These are phyloP conservation scores for Orchesellides sinensis DNA, from an alignment of 2,888 invertebrate species.

Conservation along the genomic window DNA sequence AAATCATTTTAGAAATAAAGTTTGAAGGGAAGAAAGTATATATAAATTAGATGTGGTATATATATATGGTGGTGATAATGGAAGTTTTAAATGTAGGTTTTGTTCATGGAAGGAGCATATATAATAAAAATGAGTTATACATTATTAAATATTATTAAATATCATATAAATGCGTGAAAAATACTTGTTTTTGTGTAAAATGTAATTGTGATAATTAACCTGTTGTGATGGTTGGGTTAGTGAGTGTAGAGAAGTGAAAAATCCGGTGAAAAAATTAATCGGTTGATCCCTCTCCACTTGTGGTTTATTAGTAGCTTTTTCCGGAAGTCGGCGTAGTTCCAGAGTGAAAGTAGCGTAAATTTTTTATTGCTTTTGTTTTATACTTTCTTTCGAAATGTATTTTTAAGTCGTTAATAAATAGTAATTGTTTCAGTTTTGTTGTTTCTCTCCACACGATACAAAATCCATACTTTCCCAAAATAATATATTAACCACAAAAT, in stretches of 20 bases:
- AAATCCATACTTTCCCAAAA: slow-evolving; percentile 46
- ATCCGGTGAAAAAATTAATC: slow-evolving; percentile 69
- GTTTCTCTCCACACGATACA: slow-evolving; percentile 15
- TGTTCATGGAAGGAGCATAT: slow-evolving; percentile 25
- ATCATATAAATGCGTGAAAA: slow-evolving; percentile 21
- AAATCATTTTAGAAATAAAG: too few relatives aligned
- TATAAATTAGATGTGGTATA: not conserved
- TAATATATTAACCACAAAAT: slow-evolving; percentile 22
- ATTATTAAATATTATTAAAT: slow-evolving; percentile 8
- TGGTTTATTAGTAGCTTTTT: slow-evolving; percentile 42
- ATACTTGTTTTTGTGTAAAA: slow-evolving; percentile 49
- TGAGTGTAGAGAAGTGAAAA: slow-evolving; percentile 70
- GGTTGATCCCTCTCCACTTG: slow-evolving; percentile 46
- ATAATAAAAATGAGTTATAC: not conserved
- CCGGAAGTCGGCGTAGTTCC: slow-evolving; percentile 46
- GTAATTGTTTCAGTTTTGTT: not conserved
- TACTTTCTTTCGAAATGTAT: not conserved
- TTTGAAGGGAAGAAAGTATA: not conserved
- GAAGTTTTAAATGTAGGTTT: not conserved
- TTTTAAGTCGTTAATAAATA: not conserved
- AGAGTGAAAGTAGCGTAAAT: slow-evolving; percentile 41
- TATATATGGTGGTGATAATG: not conserved
- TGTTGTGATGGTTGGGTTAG: slow-evolving; percentile 69
- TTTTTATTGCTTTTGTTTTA: slow-evolving; percentile 45
- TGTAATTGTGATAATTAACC: slow-evolving; percentile 67